Conservation (phyloP, 2,888 invertebrate genomes). For the Dorcus hopei region DNA sequence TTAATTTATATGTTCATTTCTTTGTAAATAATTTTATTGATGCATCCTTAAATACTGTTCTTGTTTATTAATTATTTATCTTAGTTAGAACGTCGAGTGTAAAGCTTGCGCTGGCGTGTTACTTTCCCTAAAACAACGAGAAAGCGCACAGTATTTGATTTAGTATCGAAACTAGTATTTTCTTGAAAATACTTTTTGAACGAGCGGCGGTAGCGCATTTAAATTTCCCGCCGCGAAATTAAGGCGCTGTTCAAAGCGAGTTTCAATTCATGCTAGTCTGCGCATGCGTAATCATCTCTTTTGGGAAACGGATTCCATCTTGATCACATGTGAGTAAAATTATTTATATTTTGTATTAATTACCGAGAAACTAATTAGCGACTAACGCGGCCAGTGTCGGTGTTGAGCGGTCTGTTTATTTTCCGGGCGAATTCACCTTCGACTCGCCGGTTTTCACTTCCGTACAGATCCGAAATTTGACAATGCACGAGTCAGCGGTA, state of each 20-base stretch:
- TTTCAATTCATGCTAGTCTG: slow-evolving; percentile 13
- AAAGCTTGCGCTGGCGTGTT: no score
- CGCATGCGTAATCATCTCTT: slow-evolving; percentile 74
- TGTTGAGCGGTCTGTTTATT: neutral
- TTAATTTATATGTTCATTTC: no score
- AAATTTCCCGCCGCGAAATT: neutral
- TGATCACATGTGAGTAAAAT: slow-evolving; percentile 82
- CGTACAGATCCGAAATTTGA: slow-evolving; percentile 34
- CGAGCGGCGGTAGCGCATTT: neutral
- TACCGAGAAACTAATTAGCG: no score
- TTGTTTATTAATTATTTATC: no score
- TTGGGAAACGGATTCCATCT: slow-evolving; percentile 83
- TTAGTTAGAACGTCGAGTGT: no score
- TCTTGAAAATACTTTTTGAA: no score
- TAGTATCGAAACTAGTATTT: no score
- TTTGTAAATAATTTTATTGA: no score
- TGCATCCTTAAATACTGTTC: no score
- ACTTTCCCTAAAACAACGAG: no score
- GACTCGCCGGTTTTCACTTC: neutral
- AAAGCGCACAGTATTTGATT: no score
- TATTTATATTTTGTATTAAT: slow-evolving; percentile 22
- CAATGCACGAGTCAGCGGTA: slow-evolving; percentile 47
- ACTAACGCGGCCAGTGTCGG: neutral
- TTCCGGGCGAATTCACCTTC: neutral
- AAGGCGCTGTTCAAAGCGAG: neutral